phyloP scores from a whole-genome alignment of 2,888 invertebrate genomes.

The Mantis religiosa region DNA sequence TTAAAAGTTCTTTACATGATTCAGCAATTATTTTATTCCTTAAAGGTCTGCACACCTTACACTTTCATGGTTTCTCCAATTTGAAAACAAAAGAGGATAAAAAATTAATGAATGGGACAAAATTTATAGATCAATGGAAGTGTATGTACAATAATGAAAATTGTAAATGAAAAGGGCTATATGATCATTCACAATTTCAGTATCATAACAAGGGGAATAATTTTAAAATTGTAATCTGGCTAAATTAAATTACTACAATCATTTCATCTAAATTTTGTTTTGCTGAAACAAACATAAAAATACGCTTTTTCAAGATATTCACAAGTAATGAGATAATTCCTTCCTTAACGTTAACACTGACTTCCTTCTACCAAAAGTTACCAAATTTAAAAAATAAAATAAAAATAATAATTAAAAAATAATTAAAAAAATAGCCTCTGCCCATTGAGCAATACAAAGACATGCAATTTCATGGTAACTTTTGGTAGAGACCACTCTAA shows the following conservation, averaged over 20 bases:
- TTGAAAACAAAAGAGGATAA: not conserved
- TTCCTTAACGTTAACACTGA: not conserved
- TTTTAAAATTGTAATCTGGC: not conserved
- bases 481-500: not conserved
- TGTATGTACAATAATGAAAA: not conserved
- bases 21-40: not conserved
- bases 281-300: not conserved
- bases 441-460: not conserved
- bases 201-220: not conserved
- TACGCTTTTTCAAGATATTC: not conserved
- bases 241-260: conserved; percentile 9
- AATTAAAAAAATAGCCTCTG: not conserved
- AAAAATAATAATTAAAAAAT: too few relatives aligned
- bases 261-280: not conserved
- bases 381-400: too few relatives aligned
- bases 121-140: not conserved
- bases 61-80: not conserved
- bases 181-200: not conserved
- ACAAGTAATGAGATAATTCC: not conserved
- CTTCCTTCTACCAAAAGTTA: not conserved
- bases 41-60: not conserved
- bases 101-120: not conserved
- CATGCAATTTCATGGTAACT: not conserved
- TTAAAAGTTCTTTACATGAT: not conserved
- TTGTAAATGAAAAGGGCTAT: not conserved